Evolutionary conservation across 2,113 vertebrate genomes (phyloP), one percentile per base, ranked within the genome.

Genomic region (Catharus fuscescens): DNA sequence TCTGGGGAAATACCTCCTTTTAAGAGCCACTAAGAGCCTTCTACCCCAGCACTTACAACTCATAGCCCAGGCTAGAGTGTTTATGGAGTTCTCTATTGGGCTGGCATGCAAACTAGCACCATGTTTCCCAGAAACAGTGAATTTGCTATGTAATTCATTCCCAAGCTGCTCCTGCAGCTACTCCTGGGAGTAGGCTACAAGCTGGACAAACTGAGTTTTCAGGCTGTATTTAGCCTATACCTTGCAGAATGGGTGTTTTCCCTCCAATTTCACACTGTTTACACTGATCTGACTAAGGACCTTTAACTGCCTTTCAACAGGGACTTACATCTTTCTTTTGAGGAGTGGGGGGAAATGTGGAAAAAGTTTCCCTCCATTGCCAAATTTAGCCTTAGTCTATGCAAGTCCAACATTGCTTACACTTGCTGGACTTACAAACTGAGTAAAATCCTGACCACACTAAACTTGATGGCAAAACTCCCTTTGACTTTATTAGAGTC

Each of bases 381-480:
- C 79, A 90, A 62, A 82, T 64, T 80, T 78, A 95, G n/a, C 64
- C 17, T 90, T 73, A 19, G 31, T 90, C 57, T 87, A 17, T 57
- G 29, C 12, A 88, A 93, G 26, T 38, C 50, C 32, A 74, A 36
- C 72, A 45, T 28, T 87, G 66, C 73, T 92, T 74, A 90, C 47
- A 32, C 76, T 38, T 73, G 71, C 54, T 5, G 11, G 38, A 89
- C 60, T 84, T 73, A 60, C 0, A 2, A 64, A 56, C 47, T 73
- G 61, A 91, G 52, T 77, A 91, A 93, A 96, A 88, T 88, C 69
- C 60, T 93, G 82, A 44, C 52, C 40, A 69, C 42, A 7, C 6
- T 88, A 70, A 62, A 70, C 59, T 26, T 20, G 25, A 92, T 86
- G 85, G 74, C 88, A 96, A 92, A 90, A 77, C 38, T 94, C 71